Evolutionary conservation across 2,113 vertebrate species (phyloP).

Genomic region (Carollia perspicillata): DNA sequence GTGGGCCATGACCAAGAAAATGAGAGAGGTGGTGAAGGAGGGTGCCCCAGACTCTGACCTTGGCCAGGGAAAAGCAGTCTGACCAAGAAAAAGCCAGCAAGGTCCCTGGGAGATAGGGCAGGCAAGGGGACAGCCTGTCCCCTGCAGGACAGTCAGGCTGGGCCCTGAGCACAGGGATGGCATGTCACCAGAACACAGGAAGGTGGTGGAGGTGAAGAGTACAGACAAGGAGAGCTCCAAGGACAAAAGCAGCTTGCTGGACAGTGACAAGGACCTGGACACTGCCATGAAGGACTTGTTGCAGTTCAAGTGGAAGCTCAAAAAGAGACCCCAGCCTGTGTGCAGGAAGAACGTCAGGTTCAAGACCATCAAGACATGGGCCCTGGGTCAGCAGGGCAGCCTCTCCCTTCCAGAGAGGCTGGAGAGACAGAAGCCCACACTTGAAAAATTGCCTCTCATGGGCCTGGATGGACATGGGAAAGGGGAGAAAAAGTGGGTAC

Average conservation of each 20-base stretch:
- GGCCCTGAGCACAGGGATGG: not conserved
- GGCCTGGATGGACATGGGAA: too few species aligned
- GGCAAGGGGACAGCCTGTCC: not conserved
- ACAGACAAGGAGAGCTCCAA: slow-evolving; percentile 71
- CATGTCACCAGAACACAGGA: not conserved
- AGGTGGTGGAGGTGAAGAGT: not conserved
- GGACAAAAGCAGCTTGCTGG: slow-evolving; percentile 96
- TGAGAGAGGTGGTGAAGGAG: too few species aligned
- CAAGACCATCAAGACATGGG: slow-evolving; percentile 71
- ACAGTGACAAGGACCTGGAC: slow-evolving; percentile 96
- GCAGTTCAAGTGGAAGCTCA: slow-evolving; percentile 90
- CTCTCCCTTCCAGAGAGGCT: slow-evolving; percentile 40
- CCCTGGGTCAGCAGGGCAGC: slow-evolving; percentile 42
- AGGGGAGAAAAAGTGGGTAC: too few species aligned
- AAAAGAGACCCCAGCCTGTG: slow-evolving; percentile 85
- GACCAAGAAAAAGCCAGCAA: not conserved
- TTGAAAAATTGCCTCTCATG: slow-evolving; percentile 63
- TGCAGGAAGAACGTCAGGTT: slow-evolving; percentile 83
- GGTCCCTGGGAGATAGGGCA: not conserved
- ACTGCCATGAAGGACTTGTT: slow-evolving; percentile 94
- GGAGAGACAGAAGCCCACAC: slow-evolving; percentile 59
- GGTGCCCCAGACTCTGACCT: not conserved
- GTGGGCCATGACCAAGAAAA: too few species aligned
- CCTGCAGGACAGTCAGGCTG: not conserved
- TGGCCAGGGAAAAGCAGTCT: not conserved